A percentile compares a stretch with the other conserved stretches of the same genome.
Conservation (phyloP, 1,140 invertebrate genomes). For the Trichonephila clavipes region DNA sequence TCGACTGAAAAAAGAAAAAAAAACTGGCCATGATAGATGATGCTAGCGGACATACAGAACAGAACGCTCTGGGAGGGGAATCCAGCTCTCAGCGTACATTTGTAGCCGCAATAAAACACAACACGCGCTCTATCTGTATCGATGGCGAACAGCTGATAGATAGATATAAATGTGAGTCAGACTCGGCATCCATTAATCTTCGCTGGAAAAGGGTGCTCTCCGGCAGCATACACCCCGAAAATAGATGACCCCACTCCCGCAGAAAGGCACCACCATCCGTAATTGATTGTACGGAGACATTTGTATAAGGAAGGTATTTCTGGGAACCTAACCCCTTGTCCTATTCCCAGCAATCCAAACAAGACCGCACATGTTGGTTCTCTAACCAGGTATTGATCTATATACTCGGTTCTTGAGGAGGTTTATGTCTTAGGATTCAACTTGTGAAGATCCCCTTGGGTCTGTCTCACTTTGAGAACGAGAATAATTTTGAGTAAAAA, state of each 20-base stretch:
- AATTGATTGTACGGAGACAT: conserved; percentile 16
- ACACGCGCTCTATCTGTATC: conserved; percentile 27
- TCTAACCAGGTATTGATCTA: not conserved
- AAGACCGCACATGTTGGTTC: not conserved
- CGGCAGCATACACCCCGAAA: not conserved
- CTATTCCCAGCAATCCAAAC: not conserved
- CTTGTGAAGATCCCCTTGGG: no score
- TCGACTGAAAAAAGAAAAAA: not conserved
- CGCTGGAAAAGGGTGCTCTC: not conserved
- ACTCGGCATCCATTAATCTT: conserved; percentile 5
- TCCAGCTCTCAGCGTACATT: not conserved
- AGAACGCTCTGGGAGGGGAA: not conserved
- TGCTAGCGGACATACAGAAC: not conserved
- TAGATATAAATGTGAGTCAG: conserved; percentile 34
- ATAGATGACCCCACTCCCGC: not conserved
- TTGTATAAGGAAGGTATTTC: conserved; percentile 3
- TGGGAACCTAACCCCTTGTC: not conserved
- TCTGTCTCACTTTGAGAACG: no score
- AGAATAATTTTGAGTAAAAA: no score
- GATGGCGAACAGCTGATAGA: conserved; percentile 25
- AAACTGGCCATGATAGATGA: not conserved
- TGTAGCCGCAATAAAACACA: conserved; percentile 30
- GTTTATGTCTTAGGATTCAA: no score
- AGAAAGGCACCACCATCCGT: not conserved
- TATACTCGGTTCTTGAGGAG: not conserved